These are phyloP conservation scores for Rhinichthys osculus DNA, from an alignment of 2,797 vertebrate species.

Conservation along the genomic window DNA sequence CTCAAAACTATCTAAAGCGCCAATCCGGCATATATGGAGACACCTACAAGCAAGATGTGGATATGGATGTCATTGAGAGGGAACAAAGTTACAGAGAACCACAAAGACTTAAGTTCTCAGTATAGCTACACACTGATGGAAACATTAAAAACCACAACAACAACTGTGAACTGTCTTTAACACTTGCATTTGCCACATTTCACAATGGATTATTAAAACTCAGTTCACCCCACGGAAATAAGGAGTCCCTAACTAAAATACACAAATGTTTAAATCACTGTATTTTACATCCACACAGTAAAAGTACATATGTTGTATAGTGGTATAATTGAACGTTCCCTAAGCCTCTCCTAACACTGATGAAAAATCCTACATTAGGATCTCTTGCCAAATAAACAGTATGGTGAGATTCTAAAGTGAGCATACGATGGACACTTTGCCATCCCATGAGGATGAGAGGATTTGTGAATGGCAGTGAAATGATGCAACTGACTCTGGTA, in stretches of 20 bases:
- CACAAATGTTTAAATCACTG: not conserved
- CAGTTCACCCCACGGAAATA: not conserved
- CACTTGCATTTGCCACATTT: conserved; percentile 63
- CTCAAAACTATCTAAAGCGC: conserved; percentile 72
- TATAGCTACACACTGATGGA: not conserved
- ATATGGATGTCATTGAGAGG: conserved; percentile 74
- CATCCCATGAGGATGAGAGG: no score
- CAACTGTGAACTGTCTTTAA: conserved; percentile 28
- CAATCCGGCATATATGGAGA: conserved; percentile 74
- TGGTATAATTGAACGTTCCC: no score
- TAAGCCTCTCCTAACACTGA: not conserved
- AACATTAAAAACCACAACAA: not conserved
- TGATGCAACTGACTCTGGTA: not conserved
- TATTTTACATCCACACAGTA: not conserved
- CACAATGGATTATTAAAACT: not conserved
- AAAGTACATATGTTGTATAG: not conserved
- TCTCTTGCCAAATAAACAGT: not conserved
- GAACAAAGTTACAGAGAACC: conserved; percentile 70
- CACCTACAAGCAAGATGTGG: conserved; percentile 76
- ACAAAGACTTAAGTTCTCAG: conserved; percentile 45
- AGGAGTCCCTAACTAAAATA: not conserved
- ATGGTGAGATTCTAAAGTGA: no score
- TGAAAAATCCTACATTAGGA: not conserved
- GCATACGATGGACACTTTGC: no score
- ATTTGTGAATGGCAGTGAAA: no score